Conservation (phyloP, 1,140 invertebrate species). For the Colletes latitarsis region DNA sequence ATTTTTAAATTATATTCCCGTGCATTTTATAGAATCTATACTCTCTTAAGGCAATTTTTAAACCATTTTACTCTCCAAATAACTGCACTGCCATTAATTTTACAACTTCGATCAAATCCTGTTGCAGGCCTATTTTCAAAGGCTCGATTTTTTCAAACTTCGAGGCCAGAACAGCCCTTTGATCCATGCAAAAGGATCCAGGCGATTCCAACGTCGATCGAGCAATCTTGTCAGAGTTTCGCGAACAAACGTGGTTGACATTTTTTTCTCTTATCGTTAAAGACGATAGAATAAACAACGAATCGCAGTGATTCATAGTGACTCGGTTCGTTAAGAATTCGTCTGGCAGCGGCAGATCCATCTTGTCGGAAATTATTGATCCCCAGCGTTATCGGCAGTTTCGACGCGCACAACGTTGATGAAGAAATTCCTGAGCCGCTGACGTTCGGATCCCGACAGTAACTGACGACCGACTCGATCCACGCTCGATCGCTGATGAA, state of each 20-base stretch:
- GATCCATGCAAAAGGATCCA: too few species aligned
- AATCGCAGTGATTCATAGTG: neutral
- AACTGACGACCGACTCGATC: slow-evolving; percentile 39
- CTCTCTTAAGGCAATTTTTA: too few species aligned
- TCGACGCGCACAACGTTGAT: slow-evolving; percentile 45
- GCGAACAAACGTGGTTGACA: neutral
- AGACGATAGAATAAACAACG: neutral
- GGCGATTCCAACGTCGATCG: too few species aligned
- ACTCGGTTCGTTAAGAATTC: slow-evolving; percentile 14
- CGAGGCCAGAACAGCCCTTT: too few species aligned
- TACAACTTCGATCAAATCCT: too few species aligned
- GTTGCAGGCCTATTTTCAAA: too few species aligned
- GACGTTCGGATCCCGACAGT: slow-evolving; percentile 46
- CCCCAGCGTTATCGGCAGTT: slow-evolving; percentile 40
- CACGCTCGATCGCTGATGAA: slow-evolving; percentile 35
- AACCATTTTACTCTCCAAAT: too few species aligned
- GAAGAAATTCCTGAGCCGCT: slow-evolving; percentile 57
- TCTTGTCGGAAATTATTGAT: slow-evolving; percentile 47
- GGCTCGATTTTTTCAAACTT: too few species aligned
- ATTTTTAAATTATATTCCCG: too few species aligned
- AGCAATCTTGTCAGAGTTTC: too few species aligned
- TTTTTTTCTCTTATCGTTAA: neutral
- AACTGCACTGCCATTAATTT: too few species aligned
- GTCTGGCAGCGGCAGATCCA: neutral
- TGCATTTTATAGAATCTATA: too few species aligned